A percentile compares a stretch with the other conserved stretches of the same genome.
phyloP scores from a whole-genome alignment of 2,888 invertebrate genomes.

The Anodontia alba region DNA sequence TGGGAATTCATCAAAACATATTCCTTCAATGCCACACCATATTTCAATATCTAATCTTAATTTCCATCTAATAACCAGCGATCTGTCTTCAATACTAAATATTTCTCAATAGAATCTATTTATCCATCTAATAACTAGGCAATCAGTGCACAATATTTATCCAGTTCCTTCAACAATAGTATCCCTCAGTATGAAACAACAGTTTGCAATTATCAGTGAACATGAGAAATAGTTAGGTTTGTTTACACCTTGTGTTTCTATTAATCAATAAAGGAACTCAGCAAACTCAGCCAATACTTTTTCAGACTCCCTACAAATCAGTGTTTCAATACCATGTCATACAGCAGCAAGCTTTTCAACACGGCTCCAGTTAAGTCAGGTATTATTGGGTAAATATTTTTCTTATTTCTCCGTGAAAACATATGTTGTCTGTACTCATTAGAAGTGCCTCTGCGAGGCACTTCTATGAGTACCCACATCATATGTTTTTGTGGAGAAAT shows the following conservation, averaged over 20 bases:
- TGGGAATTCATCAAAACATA: slow-evolving; percentile 20
- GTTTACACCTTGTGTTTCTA: slow-evolving; percentile 14
- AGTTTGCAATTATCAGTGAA: slow-evolving; percentile 4
- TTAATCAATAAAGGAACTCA: slow-evolving; percentile 9
- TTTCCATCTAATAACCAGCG: slow-evolving; percentile 6
- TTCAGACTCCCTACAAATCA: no score
- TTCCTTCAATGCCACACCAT: slow-evolving; percentile 7
- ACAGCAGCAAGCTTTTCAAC: no score
- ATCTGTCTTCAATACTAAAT: slow-evolving; percentile 17
- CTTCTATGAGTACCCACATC: no score
- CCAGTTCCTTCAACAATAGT: background rate
- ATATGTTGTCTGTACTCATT: no score
- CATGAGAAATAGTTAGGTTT: background rate
- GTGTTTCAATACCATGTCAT: no score
- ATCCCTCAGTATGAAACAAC: background rate
- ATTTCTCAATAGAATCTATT: slow-evolving; percentile 13
- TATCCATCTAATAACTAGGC: slow-evolving; percentile 10
- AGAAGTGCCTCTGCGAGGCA: no score
- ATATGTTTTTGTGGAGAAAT: no score
- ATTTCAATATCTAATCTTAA: slow-evolving; percentile 6
- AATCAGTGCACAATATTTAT: slow-evolving; percentile 8
- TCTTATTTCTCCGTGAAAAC: no score
- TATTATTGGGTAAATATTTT: no score
- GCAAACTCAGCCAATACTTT: background rate
- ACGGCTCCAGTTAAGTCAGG: no score